Percentiles rank a stretch among this genome's conserved stretches.
These are phyloP conservation scores for Chamaetylas fuelleborni DNA, from an alignment of 2,113 vertebrate species.

Conservation along the genomic window DNA sequence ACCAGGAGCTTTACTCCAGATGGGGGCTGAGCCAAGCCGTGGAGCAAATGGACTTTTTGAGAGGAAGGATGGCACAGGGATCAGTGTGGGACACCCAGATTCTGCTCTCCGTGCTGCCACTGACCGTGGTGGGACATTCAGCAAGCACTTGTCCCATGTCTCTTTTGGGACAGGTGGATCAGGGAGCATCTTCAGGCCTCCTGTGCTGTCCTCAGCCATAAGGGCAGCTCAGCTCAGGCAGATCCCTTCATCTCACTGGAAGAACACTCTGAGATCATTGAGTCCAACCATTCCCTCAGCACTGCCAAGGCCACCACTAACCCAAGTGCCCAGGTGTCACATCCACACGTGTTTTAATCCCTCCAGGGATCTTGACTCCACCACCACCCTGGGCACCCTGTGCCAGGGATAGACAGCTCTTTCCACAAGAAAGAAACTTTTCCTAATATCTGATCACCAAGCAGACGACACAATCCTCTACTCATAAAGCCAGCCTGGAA, in stretches of 20 bases:
- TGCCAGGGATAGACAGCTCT: background rate
- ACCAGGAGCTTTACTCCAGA: background rate
- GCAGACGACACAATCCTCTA: background rate
- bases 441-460: background rate
- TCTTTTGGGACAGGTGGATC: background rate
- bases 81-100: background rate
- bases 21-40: background rate
- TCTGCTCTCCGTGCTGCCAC: background rate
- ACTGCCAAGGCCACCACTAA: background rate
- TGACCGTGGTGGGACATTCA: background rate
- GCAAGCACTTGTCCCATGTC: background rate
- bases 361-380: background rate
- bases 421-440: background rate
- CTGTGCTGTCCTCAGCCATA: background rate
- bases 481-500: background rate
- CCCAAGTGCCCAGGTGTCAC: background rate
- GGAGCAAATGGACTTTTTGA: background rate
- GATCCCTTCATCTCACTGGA: background rate
- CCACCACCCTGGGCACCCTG: background rate
- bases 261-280: background rate
- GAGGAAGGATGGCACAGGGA: background rate
- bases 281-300: background rate
- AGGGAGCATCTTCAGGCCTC: background rate
- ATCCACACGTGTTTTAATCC: background rate
- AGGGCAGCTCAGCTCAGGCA: background rate